Evolutionary conservation across 2,797 vertebrate species (phyloP), one percentile per base, ranked within the genome.

Genomic region (Microctenopoma stevenorrisi): DNA sequence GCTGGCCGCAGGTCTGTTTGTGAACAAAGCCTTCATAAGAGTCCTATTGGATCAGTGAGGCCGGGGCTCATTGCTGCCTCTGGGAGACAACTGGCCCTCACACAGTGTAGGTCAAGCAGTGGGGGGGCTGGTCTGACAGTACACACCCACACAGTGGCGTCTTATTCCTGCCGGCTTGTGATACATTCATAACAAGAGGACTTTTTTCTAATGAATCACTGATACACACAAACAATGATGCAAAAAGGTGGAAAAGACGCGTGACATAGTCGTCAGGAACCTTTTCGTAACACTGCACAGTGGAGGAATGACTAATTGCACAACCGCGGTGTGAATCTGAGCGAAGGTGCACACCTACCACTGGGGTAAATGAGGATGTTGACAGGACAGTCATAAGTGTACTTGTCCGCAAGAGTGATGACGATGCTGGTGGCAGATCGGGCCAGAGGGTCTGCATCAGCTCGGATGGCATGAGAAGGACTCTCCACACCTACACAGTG

Each of bases 381-480:
- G 79, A 99, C 96, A 0, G 97, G 96, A n/a, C 95, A 94, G 94
- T 99, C 97, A 0, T 97, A 99, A 40, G 96, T 97, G 88, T 98
- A 98, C 74, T 95, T 98, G 78, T 97, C 94, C 44, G 97, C 97
- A 89, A 99, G 90, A 0, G 96, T 98, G 94, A 99, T 93, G 68
- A 95, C 62, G 1, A 99, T 92, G 64, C 95, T 98, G 83, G 91
- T 95, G 84, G 98, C 98, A 0, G 96, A 99, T 76, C 75, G 88
- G 8, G 97, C 97, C 0, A 91, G 93, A 1, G 98, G 96, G 78
- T 97, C 95, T 0, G 98, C 97, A 0, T 99, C 98, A 0, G 97
- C 98, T 16, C 96, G 95, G 82, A 99, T 97, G 82, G 97, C 95
- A 0, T 99, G 98, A 0, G 97, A 98, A 0, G 98, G 97, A 80